Evolutionary conservation across 2,888 invertebrate genomes (phyloP), one percentile per base, ranked within the genome.

Genomic region (Protodeltote pygarga): DNA sequence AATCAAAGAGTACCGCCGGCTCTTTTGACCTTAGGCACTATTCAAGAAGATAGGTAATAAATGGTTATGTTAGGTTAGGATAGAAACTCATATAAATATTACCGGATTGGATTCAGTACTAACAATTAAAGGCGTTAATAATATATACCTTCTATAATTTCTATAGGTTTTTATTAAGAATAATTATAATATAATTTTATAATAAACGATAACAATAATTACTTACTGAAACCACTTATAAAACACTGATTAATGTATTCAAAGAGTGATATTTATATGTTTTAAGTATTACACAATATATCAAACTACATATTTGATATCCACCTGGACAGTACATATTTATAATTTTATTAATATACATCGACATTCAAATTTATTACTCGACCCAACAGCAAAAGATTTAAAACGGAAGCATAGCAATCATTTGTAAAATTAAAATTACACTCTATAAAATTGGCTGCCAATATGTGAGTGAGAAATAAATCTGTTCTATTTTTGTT

Each of bases 321-420:
- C n/a, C n/a, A n/a, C n/a, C n/a, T n/a, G n/a, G n/a, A n/a, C n/a
- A n/a, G n/a, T n/a, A n/a, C n/a, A n/a, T n/a, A n/a, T n/a, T n/a
- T n/a, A n/a, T n/a, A n/a, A n/a, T n/a, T n/a, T n/a, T n/a, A n/a
- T n/a, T n/a, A n/a, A n/a, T n/a, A n/a, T n/a, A n/a, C n/a, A n/a
- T n/a, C n/a, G 54, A 46, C 35, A 45, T 42, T 40, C 9, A 14
- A 32, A 53, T 53, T 48, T 53, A 60, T 50, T 25, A 29, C 40
- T 31, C 28, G 41, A 42, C 55, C 46, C 25, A 24, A 37, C 38
- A 48, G 14, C 10, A 10, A 11, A 27, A 31, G 16, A 48, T 40
- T 15, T 16, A 24, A 24, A 52, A 41, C 16, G 31, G 32, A 53
- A 39, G 48, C 9, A 35, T 53, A 53, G 31, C 15, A 6, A 35